Base-by-base conservation (phyloP, 2,797 vertebrate genomes). In the Iguana delicatissima region DNA sequence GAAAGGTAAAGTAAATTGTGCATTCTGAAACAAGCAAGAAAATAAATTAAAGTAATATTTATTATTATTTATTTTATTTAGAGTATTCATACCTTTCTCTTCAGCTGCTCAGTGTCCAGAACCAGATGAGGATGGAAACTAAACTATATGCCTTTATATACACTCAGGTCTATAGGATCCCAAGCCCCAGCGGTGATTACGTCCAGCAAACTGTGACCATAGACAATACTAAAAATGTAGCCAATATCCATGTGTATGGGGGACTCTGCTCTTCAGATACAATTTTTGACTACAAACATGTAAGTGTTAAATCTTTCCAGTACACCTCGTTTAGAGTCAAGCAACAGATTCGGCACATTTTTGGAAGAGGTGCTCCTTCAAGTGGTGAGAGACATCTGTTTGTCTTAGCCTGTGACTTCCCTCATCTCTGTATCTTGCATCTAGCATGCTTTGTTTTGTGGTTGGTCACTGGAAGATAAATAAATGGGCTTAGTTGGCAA, bases 181-280 rank as follows among this genome's bases (percentile, higher is more conserved):
- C 22, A 0, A 79, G 69, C 1, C 91, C 24, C 14, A n/a, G 24
- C 2, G 94, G 77, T 9, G 42, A 8, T 50, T 95, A 73, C 6
- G 64, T 97, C 86, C 95, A 96, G 42, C 96, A 96, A 64, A 97
- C 97, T 0, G 89, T 98, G 93, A 95, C 95, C 16, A 89, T 98
- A 2, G 91, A 97, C 50, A 96, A 69, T 0, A 89, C 95, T 35
- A 76, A 94, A 0, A n/a, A 93, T 3, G 0, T 72, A 0, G 97
- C 93, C 8, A 94, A 94, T 0, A 79, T 97, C 82, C 96, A 97
- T 0, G n/a, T 97, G 80, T 94, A 95, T 0, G 91, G 93, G 0
- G 97, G 97, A 0, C 0, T 90, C 0, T 97, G 96, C 82, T 98
- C 97, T 62, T 98, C 97, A 0, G 97, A 97, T 1, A 97, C 95